Evolutionary conservation across 1,140 invertebrate genomes (phyloP), one percentile per base, ranked within the genome.

Genomic region (Triops cancriformis): DNA sequence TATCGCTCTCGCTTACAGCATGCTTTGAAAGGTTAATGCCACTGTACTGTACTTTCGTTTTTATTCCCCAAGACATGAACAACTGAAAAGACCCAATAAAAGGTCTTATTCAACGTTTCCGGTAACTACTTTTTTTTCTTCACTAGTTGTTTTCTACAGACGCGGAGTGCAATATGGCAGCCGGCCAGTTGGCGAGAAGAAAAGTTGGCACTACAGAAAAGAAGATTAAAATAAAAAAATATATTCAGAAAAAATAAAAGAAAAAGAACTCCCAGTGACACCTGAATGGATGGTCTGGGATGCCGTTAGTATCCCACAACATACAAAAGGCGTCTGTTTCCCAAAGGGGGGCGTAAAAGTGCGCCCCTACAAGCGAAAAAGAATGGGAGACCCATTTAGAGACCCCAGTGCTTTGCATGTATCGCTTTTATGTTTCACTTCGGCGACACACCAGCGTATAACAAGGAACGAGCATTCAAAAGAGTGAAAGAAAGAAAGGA

Each of bases 391-490:
- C 51, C 51, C 51, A 64, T 64, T 64, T n/a, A 23, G 23, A 18
- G 2, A 2, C 31, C 31, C 51, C 23, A 23, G 18, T 18, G 51
- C 51, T 64, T 64, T 64, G 51, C 51, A 64, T 64, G 51, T 64
- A 64, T 64, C 51, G 14, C 51, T 64, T 64, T 64, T 23, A 64
- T 64, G n/a, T 64, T 64, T 64, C 51, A 64, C 51, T 64, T 64
- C 23, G 51, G 51, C 2, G 31, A 37, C 31, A 37, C 2, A 37
- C 31, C 31, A 37, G 31, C 31, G 7, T 7, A 7, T 37, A 37
- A 37, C 31, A 37, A 37, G 31, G 31, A 37, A 37, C 31, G 31
- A 37, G 31, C 31, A 37, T 37, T 37, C 31, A 37, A 37, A 64
- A 10, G 51, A 64, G 1, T n/a, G 45, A n/a, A 64, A 64, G 51